A percentile compares a stretch with the other conserved stretches of the same genome.
phyloP scores from a whole-genome alignment of 2,113 vertebrate species.

The Speoplatyrhinus poulsoni region DNA sequence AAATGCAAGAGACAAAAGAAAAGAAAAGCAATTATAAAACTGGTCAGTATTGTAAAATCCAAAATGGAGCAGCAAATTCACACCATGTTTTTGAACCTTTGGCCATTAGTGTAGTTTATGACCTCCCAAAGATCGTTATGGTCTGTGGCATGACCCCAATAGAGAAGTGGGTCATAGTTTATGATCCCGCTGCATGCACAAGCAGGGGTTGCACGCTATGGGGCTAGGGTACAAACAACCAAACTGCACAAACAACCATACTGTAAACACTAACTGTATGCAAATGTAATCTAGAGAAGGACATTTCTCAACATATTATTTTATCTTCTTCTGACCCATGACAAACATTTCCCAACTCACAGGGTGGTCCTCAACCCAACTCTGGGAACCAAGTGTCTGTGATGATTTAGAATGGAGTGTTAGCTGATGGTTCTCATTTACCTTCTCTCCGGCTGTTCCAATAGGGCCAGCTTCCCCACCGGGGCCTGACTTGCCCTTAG shows the following conservation, averaged over 20 bases:
- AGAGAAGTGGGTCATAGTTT: not conserved
- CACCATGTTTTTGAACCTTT: constrained; percentile 29
- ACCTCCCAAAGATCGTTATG: constrained; percentile 13
- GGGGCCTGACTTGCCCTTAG: constrained; percentile 92
- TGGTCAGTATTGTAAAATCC: constrained; percentile 18
- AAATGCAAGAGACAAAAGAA: constrained; percentile 32
- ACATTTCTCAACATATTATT: too few relatives aligned
- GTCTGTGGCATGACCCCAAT: not conserved
- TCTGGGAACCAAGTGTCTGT: too few relatives aligned
- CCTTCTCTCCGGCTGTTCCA: constrained; percentile 94
- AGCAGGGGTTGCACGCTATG: too few relatives aligned
- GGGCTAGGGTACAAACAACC: not conserved
- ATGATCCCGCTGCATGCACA: too few relatives aligned
- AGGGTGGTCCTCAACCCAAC: too few relatives aligned
- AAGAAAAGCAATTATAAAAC: constrained; percentile 25
- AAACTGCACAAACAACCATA: not conserved
- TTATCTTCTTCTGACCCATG: too few relatives aligned
- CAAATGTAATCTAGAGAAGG: too few relatives aligned
- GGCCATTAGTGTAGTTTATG: not conserved
- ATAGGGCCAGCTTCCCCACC: constrained; percentile 85
- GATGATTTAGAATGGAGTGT: not conserved
- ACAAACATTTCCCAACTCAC: too few relatives aligned
- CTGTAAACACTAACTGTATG: not conserved
- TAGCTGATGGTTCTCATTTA: constrained; percentile 34
- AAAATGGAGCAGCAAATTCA: constrained; percentile 5